Conservation (phyloP, 1,140 invertebrate species). For the Cryptotermes secundus region DNA sequence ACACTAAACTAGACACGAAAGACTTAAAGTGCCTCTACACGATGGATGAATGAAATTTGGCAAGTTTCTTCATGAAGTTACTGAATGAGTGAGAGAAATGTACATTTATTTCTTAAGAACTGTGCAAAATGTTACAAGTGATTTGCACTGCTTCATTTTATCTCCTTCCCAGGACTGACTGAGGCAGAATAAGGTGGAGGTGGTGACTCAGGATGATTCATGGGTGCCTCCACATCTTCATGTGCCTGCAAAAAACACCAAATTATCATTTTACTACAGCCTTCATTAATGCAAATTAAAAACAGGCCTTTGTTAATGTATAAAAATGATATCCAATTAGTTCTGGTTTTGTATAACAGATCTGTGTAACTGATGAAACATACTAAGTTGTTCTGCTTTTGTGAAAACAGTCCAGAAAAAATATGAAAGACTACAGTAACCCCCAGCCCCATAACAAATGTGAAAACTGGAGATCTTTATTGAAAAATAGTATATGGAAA, state of each 20-base stretch:
- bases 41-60: not conserved
- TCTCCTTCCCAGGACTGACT: not conserved
- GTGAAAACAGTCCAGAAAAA: no score
- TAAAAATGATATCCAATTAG: no score
- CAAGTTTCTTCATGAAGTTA: not conserved
- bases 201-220: not conserved
- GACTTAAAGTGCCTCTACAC: not conserved
- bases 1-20: no score
- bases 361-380: no score
- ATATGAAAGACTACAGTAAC: no score
- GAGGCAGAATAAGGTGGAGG: not conserved
- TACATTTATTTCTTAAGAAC: not conserved
- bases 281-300: no score
- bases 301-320: no score
- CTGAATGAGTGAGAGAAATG: not conserved
- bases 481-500: no score
- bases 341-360: no score
- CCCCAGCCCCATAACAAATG: no score
- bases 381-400: no score
- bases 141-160: not conserved
- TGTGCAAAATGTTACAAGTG: not conserved
- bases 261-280: not conserved
- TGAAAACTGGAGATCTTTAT: no score
- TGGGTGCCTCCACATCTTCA: slow-evolving; percentile 23
- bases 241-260: not conserved